These are phyloP conservation scores for Puma concolor DNA, from an alignment of 2,113 vertebrate species.

Conservation along the genomic window DNA sequence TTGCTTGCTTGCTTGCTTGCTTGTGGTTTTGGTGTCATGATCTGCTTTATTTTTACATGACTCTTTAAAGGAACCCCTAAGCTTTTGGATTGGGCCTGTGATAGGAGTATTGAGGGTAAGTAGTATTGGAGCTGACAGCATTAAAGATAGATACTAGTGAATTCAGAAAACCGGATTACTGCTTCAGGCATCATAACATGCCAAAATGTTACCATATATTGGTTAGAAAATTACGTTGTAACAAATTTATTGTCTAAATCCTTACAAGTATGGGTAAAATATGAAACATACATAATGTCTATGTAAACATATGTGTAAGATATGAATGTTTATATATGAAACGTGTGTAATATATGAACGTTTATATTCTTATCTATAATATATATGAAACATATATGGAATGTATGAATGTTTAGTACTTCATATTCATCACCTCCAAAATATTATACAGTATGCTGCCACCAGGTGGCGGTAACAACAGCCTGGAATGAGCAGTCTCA, in stretches of 20 bases:
- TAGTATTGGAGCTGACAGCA: background rate
- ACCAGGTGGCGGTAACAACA: conserved; percentile 9
- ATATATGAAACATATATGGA: too few species aligned
- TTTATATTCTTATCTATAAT: too few species aligned
- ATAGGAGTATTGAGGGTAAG: background rate
- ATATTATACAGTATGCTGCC: background rate
- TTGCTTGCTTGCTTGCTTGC: background rate
- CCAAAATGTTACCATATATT: background rate
- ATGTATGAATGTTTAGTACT: background rate
- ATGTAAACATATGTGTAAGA: too few species aligned
- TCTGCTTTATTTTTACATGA: background rate
- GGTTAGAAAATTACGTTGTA: background rate
- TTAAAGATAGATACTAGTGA: background rate
- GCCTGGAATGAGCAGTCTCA: background rate
- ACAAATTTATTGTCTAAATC: background rate
- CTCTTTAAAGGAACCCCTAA: background rate
- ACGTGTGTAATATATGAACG: too few species aligned
- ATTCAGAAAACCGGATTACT: background rate
- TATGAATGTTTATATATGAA: too few species aligned
- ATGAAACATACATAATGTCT: too few species aligned
- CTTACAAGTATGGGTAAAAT: background rate
- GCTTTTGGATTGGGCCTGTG: background rate
- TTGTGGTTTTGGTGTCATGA: background rate
- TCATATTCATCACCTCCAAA: background rate
- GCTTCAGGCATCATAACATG: background rate